Conservation (phyloP, 2,888 invertebrate species). For the Timandra comae region DNA sequence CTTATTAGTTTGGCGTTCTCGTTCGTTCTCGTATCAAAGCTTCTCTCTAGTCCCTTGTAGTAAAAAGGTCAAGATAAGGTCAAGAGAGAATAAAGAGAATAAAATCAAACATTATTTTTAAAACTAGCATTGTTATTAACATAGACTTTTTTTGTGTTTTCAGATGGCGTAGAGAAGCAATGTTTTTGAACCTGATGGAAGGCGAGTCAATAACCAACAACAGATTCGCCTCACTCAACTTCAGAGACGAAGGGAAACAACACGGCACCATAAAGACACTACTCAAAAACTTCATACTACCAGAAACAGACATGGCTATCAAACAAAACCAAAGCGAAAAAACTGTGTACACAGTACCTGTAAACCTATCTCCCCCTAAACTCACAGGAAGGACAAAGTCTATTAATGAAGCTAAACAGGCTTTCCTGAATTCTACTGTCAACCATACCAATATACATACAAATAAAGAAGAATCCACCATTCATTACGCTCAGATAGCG, state of each 20-base stretch:
- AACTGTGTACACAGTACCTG: conserved; percentile 57
- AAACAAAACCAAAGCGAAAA: conserved; percentile 58
- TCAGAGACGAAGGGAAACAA: conserved; percentile 47
- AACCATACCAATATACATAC: conserved; percentile 24
- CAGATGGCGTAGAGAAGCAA: conserved; percentile 70
- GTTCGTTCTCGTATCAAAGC: no score
- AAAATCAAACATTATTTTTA: no score
- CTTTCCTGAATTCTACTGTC: conserved; percentile 58
- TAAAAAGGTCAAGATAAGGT: no score
- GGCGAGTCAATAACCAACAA: conserved; percentile 53
- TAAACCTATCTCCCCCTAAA: conserved; percentile 42
- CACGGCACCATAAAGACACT: conserved; percentile 59
- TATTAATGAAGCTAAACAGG: conserved; percentile 57
- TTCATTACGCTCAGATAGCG: conserved; percentile 65
- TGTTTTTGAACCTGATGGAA: conserved; percentile 66
- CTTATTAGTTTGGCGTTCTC: no score
- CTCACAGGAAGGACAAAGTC: conserved; percentile 48
- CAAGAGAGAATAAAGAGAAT: no score
- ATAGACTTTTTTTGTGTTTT: conserved; percentile 52
- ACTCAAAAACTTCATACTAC: conserved; percentile 58
- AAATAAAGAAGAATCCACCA: conserved; percentile 35
- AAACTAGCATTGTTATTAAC: no score
- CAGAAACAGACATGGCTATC: conserved; percentile 63
- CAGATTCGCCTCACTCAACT: conserved; percentile 54
- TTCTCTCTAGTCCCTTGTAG: no score